Evolutionary conservation across 2,113 vertebrate species (phyloP).

Genomic region (Xenopus borealis): DNA sequence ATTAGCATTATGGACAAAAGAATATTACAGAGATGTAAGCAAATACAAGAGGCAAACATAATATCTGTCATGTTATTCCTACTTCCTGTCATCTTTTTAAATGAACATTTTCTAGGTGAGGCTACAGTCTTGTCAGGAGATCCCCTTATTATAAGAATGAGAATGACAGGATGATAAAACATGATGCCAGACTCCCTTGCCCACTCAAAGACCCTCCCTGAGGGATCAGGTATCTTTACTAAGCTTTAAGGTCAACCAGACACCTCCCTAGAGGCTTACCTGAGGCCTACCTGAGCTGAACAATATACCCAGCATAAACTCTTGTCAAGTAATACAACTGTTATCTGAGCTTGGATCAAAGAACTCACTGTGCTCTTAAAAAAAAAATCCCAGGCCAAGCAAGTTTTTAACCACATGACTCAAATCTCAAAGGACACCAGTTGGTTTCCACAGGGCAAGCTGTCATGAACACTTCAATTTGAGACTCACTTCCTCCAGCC

Average conservation of each 20-base stretch:
- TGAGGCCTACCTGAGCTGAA: constrained; percentile 63
- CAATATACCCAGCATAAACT: constrained; percentile 69
- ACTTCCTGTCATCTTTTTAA: constrained; percentile 58
- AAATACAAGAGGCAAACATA: constrained; percentile 60
- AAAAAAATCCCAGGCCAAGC: constrained; percentile 61
- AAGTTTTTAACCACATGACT: constrained; percentile 68
- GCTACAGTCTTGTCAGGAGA: constrained; percentile 61
- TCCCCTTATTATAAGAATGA: constrained; percentile 58
- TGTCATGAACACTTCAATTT: constrained; percentile 14
- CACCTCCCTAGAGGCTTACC: constrained; percentile 81
- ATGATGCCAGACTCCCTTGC: constrained; percentile 65
- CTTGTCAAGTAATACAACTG: constrained; percentile 73
- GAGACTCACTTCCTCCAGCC: constrained; percentile 60
- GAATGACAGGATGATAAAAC: constrained; percentile 77
- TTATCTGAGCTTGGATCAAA: constrained; percentile 91
- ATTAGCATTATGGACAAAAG: constrained; percentile 21
- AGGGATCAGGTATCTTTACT: constrained; percentile 80
- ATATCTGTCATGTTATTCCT: constrained; percentile 66
- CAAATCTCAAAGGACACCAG: constrained; percentile 72
- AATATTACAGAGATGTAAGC: constrained; percentile 56
- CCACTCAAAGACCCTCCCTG: constrained; percentile 83
- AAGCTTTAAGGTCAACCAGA: constrained; percentile 86
- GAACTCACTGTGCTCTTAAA: constrained; percentile 72
- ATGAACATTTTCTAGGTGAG: constrained; percentile 62
- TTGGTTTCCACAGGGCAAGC: constrained; percentile 67